phyloP scores from a whole-genome alignment of 1,140 invertebrate genomes.

The Scaptomyza montana region DNA sequence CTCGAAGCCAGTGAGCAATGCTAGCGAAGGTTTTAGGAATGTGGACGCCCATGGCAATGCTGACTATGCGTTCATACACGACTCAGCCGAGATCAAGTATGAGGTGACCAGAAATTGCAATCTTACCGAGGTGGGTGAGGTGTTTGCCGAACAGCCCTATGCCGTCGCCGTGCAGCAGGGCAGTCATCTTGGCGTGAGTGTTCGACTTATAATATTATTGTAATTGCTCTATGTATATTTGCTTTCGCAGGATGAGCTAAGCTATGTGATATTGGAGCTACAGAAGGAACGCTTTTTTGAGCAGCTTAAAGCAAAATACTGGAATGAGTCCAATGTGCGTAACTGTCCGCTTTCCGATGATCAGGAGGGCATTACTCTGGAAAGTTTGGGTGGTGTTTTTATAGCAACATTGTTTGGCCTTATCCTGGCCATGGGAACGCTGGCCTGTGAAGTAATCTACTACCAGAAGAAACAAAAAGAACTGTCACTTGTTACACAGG shows the following conservation, averaged over 20 bases:
- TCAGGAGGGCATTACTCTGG: slow-evolving; percentile 93
- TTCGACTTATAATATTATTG: background rate
- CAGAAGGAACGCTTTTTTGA: slow-evolving; percentile 95
- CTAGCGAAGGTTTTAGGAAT: slow-evolving; percentile 90
- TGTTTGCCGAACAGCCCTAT: slow-evolving; percentile 94
- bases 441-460: slow-evolving; percentile 91
- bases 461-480: slow-evolving; percentile 85
- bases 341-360: slow-evolving; percentile 90
- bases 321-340: slow-evolving; percentile 89
- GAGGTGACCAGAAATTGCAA: slow-evolving; percentile 93
- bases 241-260: slow-evolving; percentile 88
- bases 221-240: too few species aligned
- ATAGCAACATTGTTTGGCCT: slow-evolving; percentile 94
- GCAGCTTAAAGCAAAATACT: slow-evolving; percentile 90
- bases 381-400: slow-evolving; percentile 95
- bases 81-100: slow-evolving; percentile 93
- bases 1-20: slow-evolving; percentile 88
- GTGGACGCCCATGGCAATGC: slow-evolving; percentile 90
- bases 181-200: slow-evolving; percentile 85
- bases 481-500: slow-evolving; percentile 47
- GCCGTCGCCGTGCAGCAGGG: slow-evolving; percentile 94
- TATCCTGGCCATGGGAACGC: slow-evolving; percentile 91
- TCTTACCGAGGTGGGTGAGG: slow-evolving; percentile 93
- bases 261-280: slow-evolving; percentile 90
- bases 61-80: slow-evolving; percentile 95